Evolutionary conservation across 1,140 invertebrate species (phyloP), one percentile per base, ranked within the genome.

Genomic region (Lepidotrigona ventralis): DNA sequence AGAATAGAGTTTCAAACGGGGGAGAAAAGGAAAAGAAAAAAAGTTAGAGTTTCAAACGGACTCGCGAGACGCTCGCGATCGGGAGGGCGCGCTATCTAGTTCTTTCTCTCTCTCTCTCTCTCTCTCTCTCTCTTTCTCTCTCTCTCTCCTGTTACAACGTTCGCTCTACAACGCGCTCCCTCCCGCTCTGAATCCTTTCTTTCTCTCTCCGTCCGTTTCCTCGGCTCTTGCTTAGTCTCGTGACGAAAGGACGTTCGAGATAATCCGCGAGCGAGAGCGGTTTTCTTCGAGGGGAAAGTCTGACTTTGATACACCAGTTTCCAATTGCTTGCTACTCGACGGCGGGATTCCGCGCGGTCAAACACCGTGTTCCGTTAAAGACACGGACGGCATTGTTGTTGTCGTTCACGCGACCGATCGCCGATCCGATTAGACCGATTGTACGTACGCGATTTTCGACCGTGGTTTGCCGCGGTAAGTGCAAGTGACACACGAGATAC

Each of bases 291-390:
- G 76, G 76, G 82, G 76, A 83, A 83, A 79, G 82, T 79, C 68
- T 78, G 74, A 54, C n/a, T 77, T 70, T 78, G 76, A 79, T 83
- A 83, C 46, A 70, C 74, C 68, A 80, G 83, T 86, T 81, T 79
- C 66, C 60, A 73, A 84, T 84, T 68, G 82, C 33, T 33, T 33
- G 33, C 72, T 70, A 64, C 69, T 75, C 71, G 60, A 19, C 73
- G 71, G 82, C 6, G 76, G 69, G 11, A 80, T 77, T 77, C 54
- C 78, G 75, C 64, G 77, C 72, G 72, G n/a, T 56, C 63, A 46
- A 46, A 46, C 39, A 9, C 46, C 39, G 51, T 46, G 68, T 70
- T 39, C 17, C 21, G 54, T 60, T 60, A 19, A 46, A 4, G n/a
- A 21, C 23, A 46, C 46, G 23, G 0, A 60, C 60, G 9, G 23